Base-by-base conservation (phyloP, 92 coral and sea anemone genomes). In the Parazoanthus atlanticus region DNA sequence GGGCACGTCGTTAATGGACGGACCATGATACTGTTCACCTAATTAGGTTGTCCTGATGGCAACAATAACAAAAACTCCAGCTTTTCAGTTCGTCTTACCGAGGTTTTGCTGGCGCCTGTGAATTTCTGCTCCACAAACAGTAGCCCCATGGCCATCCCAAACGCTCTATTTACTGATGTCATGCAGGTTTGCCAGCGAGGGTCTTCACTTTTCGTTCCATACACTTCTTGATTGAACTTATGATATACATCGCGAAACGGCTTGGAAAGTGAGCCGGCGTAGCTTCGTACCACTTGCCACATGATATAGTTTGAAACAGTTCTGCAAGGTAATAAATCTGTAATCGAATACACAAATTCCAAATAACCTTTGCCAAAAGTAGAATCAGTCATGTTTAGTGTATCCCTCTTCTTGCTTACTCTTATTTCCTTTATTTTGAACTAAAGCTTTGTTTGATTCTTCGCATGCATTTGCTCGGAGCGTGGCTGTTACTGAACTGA, bases 91-190 rank as follows among this genome's bases (percentile, higher is more conserved):
- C 30, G 30, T n/a, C 94, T 76, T 91, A 97, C 98, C 98, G 95
- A 90, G 61, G 49, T 41, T 80, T 97, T 97, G 86, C 97, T 97
- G 17, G 79, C 90, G 31, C 95, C 96, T 19, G 86, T 91, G 84
- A 97, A 97, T 38, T 90, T 91, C 69, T 91, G 84, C 76, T 94
- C 94, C 61, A 97, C 92, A 72, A 93, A 97, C 85, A 97, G 74
- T 76, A 94, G 89, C 5, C 99, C 99, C 58, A 97, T 82, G 30
- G 98, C 93, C 98, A 97, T 97, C 3, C 98, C 99, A 79, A 97
- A 95, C 0, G 97, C 91, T 12, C 85, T 88, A 75, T 88, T 89
- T 15, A 96, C 98, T 0, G 88, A 84, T 11, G 89, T 33, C 78
- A 95, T 88, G 41, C 99, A 97, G 4, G 82, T 88, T 77, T 93